phyloP scores from a whole-genome alignment of 2,888 invertebrate genomes.

The Acrocera orbiculus region DNA sequence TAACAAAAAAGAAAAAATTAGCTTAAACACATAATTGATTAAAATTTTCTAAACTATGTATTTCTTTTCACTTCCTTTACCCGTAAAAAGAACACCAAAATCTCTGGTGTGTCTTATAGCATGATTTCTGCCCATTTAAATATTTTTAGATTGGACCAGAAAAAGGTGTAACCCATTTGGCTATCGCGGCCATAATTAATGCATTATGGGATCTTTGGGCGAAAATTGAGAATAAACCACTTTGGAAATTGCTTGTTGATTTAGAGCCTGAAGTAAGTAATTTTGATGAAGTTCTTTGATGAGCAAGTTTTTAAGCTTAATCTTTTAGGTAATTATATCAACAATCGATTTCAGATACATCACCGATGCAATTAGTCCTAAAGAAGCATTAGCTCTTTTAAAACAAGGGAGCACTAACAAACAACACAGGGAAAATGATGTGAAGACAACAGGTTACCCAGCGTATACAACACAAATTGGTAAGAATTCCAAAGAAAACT shows the following conservation, averaged over 20 bases:
- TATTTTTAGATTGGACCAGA: slow-evolving; percentile 63
- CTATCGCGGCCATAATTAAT: slow-evolving; percentile 75
- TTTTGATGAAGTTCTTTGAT: no score
- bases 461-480: slow-evolving; percentile 75
- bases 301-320: neutral
- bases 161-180: slow-evolving; percentile 77
- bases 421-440: slow-evolving; percentile 41
- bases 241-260: slow-evolving; percentile 72
- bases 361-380: slow-evolving; percentile 62
- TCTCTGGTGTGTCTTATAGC: no score
- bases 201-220: slow-evolving; percentile 89
- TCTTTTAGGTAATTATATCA: slow-evolving; percentile 40
- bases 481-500: slow-evolving; percentile 20
- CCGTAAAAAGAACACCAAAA: no score
- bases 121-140: no score
- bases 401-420: slow-evolving; percentile 39
- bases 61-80: no score
- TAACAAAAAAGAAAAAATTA: no score
- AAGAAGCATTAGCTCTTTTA: slow-evolving; percentile 59
- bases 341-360: slow-evolving; percentile 75
- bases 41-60: no score
- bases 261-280: slow-evolving; percentile 53
- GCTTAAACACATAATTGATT: no score
- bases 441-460: slow-evolving; percentile 56
- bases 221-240: slow-evolving; percentile 60